Percentiles rank a stretch among this genome's conserved stretches.
phyloP scores from a whole-genome alignment of 2,113 vertebrate genomes.

The Mormyrus iriodes region DNA sequence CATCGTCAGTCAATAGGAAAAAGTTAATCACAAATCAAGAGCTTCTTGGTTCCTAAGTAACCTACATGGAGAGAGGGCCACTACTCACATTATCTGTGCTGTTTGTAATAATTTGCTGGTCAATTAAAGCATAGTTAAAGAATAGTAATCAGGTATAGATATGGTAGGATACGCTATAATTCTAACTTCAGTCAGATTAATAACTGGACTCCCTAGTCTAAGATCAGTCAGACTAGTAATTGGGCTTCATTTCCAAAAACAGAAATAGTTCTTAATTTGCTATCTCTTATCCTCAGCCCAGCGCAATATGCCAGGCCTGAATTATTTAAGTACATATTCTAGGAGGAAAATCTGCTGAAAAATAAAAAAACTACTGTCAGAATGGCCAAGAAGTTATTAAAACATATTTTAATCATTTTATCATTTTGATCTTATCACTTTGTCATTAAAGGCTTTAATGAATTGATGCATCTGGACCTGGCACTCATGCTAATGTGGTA shows the following conservation, averaged over 20 bases:
- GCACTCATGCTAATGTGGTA: background rate
- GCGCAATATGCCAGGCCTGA: background rate
- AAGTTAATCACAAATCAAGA: conserved; percentile 46
- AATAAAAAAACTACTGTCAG: background rate
- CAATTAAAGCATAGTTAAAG: background rate
- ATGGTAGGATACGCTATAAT: background rate
- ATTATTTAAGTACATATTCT: background rate
- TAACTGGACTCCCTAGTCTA: background rate
- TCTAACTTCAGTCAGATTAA: background rate
- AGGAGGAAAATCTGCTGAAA: background rate
- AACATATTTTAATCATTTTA: background rate
- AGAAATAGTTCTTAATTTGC: background rate
- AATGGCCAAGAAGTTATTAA: background rate
- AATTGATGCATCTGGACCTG: background rate
- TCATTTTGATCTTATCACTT: background rate
- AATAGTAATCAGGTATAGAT: background rate
- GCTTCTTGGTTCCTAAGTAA: background rate
- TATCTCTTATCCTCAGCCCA: background rate
- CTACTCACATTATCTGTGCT: background rate
- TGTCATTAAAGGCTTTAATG: background rate
- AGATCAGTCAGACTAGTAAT: background rate
- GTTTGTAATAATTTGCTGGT: background rate
- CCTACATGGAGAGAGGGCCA: background rate
- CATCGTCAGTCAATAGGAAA: conserved; percentile 54
- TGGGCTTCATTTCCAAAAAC: background rate